Evolutionary conservation across 2,797 vertebrate genomes (phyloP).

Genomic region (Silurus lanzhouensis): DNA sequence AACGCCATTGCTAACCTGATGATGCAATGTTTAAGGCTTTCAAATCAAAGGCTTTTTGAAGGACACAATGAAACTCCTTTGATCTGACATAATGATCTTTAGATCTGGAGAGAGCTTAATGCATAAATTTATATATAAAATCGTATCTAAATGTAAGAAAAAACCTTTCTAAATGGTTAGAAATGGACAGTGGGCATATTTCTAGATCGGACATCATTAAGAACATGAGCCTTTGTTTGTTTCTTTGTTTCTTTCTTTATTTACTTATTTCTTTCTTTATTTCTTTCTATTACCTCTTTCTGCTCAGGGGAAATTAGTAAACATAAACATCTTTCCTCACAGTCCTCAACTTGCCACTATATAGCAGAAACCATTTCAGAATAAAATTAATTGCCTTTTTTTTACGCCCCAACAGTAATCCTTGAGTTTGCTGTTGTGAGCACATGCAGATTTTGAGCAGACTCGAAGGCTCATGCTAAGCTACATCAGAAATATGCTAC

Average conservation of each 20-base stretch:
- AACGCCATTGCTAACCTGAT: neutral
- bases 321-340: constrained; percentile 69
- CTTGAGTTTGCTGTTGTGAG: constrained; percentile 72
- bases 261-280: neutral
- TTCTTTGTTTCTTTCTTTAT: no score
- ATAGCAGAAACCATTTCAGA: constrained; percentile 66
- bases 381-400: constrained; percentile 78
- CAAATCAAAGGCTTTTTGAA: neutral
- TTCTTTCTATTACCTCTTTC: neutral
- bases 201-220: neutral
- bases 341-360: constrained; percentile 73
- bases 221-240: neutral
- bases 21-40: neutral
- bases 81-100: neutral
- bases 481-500: constrained; percentile 55
- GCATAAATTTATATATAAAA: neutral
- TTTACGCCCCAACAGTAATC: constrained; percentile 76
- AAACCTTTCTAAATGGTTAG: neutral
- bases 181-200: neutral
- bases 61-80: neutral
- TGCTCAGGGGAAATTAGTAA: constrained; percentile 65
- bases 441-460: constrained; percentile 55
- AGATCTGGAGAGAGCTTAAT: neutral
- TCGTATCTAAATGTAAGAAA: neutral
- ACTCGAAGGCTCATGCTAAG: constrained; percentile 53